Percentiles rank a stretch among this genome's conserved stretches.
These are phyloP conservation scores for Denticeps clupeoides DNA, from an alignment of 2,797 vertebrate genomes.

Conservation along the genomic window DNA sequence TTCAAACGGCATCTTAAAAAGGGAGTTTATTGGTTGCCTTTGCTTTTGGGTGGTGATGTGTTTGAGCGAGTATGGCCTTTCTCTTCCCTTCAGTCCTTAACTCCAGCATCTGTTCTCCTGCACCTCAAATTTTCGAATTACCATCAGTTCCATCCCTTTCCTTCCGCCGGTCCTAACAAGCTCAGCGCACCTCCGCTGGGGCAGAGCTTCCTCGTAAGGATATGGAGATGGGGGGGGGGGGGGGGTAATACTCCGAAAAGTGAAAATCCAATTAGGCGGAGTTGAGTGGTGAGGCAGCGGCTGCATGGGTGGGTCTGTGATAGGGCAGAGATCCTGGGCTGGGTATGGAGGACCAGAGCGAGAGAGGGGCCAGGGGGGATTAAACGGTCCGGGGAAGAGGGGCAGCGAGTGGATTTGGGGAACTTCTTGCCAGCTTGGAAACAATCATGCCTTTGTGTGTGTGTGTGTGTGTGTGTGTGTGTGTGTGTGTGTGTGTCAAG, in stretches of 20 bases:
- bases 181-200: conserved; percentile 29
- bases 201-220: conserved; percentile 4
- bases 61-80: too few relatives aligned
- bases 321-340: conserved; percentile 23
- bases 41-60: too few relatives aligned
- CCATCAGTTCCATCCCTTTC: not conserved
- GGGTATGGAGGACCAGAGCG: conserved; percentile 11
- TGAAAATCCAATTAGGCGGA: conserved; percentile 45
- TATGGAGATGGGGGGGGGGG: not conserved
- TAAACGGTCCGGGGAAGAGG: not conserved
- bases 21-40: too few relatives aligned
- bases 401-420: not conserved
- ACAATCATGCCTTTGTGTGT: conserved; percentile 13
- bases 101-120: not conserved
- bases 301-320: conserved; percentile 39
- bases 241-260: not conserved
- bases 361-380: conserved; percentile 6
- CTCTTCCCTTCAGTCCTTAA: not conserved
- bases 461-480: not conserved
- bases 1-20: too few relatives aligned
- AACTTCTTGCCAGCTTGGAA: conserved; percentile 31
- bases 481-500: not conserved
- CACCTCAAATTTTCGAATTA: not conserved
- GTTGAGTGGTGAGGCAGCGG: conserved; percentile 36
- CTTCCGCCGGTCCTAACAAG: conserved; percentile 20